Evolutionary conservation across 2,113 vertebrate species (phyloP).

Genomic region (Laterallus jamaicensis): DNA sequence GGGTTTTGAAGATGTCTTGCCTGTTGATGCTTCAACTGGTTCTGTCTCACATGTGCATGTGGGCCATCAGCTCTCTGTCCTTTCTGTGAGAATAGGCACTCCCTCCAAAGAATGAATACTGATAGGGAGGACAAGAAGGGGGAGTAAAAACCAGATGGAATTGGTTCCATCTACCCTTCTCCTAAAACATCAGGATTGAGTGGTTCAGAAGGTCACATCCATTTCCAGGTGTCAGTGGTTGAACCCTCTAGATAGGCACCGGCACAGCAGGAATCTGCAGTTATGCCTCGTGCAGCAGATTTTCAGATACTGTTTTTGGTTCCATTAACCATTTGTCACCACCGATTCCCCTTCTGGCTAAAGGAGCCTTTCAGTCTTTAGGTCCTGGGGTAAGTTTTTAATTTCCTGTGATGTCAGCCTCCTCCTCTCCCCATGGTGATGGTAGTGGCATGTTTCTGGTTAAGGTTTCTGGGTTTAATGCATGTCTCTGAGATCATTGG

Average conservation of each 20-base stretch:
- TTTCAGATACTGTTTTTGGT: not conserved
- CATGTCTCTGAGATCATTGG: not conserved
- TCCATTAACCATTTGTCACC: not conserved
- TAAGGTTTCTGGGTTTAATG: not conserved
- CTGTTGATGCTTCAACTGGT: not conserved
- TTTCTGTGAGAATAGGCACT: not conserved
- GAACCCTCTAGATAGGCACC: not conserved
- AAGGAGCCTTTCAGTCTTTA: not conserved
- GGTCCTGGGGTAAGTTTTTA: not conserved
- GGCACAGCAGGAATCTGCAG: not conserved
- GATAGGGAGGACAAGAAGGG: not conserved
- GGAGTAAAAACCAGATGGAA: not conserved
- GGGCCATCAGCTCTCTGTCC: not conserved
- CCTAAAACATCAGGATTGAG: not conserved
- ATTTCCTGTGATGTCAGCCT: not conserved
- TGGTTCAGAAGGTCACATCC: not conserved
- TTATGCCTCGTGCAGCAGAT: not conserved
- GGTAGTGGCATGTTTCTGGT: not conserved
- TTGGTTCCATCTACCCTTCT: not conserved
- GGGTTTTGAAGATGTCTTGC: not conserved
- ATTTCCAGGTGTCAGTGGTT: not conserved
- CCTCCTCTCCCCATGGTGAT: not conserved
- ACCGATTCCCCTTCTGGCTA: not conserved
- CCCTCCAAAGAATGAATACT: not conserved
- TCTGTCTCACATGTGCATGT: not conserved